Evolutionary conservation across 2,888 invertebrate species (phyloP), one percentile per base, ranked within the genome.

Genomic region (Drosophila diplacantha): DNA sequence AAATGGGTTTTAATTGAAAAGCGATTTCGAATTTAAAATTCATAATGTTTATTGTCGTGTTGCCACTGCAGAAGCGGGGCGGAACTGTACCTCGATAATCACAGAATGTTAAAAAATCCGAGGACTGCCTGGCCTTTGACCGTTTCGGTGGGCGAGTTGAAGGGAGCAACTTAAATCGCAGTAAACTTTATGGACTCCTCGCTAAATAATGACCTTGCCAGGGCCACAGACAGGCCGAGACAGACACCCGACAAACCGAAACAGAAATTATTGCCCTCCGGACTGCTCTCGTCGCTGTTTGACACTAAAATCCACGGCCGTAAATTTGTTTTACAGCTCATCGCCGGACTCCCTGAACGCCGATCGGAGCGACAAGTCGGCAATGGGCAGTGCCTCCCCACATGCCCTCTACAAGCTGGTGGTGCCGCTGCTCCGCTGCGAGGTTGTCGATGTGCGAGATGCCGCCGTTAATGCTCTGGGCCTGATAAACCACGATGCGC

Each of bases 391-490:
- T 69, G 93, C 95, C 41, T 93, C 96, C 38, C 96, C 97, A 0
- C 91, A 93, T 32, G 94, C 95, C 26, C 90, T 99, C 31, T 98
- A 98, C 89, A 98, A 98, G 89, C 91, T 97, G 73, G 93, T 98
- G 12, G 95, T 97, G 60, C 98, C 97, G 9, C 91, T 98, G 73
- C 91, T 99, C 55, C 91, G 97, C 55, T 98, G 97, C 89, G 99
- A 99, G 88, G 94, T 95, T 54, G 92, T 92, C 2, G 99, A 99
- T 87, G 96, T 99, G 69, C 90, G 98, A 63, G 98, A 99, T 89
- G 94, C 97, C 1, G 96, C 96, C 7, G 95, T 98, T 14, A 92
- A 94, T 75, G 98, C 98, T 2, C 92, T 98, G 68, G 99, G 99
- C 52, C 95, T 96, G 90, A 95, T 97, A 84, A 99, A 99, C 89